Base-by-base conservation (phyloP, 1,140 invertebrate genomes). In the Cyclargus thomasi region DNA sequence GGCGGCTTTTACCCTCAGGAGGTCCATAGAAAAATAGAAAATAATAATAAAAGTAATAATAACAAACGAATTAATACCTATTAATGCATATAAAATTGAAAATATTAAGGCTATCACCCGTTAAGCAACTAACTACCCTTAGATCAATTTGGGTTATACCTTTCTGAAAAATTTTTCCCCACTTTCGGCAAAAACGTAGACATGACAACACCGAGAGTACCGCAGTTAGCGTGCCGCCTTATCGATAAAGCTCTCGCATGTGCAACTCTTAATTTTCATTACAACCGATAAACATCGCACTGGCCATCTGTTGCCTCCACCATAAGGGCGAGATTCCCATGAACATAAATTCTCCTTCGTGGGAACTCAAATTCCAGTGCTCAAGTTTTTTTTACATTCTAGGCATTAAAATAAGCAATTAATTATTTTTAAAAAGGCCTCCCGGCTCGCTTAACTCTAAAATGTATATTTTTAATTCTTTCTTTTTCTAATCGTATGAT, bases 201-300 rank as follows among this genome's bases (percentile, higher is more conserved):
- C 16, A 53, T 62, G 68, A 64, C 68, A 70, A 71, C 68, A 64
- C 74, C 66, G 66, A 70, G 67, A 74, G 63, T 77, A 79, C 74
- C 76, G 76, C 76, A 73, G 69, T 75, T 65, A 75, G 72, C 74
- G 66, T 70, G 76, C 78, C 73, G 70, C 59, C 76, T 80, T 83
- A 80, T 83, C 81, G 83, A 83, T 82, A 83, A 81, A 81, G 79
- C 82, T 73, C 69, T 68, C 64, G 66, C 70, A 65, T 70, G 72
- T 70, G 70, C 73, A 68, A 74, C 75, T 70, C 53, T 69, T 72
- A 74, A 77, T 71, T 73, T 74, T 64, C 68, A 72, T 63, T 69
- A 67, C 71, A 68, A 76, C 70, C 73, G 70, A 78, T 78, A 74
- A 76, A 70, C 71, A 69, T 65, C 63, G 53, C 64, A 74, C 76